These are phyloP conservation scores for Campodea augens DNA, from an alignment of 1,140 invertebrate genomes.

Conservation along the genomic window DNA sequence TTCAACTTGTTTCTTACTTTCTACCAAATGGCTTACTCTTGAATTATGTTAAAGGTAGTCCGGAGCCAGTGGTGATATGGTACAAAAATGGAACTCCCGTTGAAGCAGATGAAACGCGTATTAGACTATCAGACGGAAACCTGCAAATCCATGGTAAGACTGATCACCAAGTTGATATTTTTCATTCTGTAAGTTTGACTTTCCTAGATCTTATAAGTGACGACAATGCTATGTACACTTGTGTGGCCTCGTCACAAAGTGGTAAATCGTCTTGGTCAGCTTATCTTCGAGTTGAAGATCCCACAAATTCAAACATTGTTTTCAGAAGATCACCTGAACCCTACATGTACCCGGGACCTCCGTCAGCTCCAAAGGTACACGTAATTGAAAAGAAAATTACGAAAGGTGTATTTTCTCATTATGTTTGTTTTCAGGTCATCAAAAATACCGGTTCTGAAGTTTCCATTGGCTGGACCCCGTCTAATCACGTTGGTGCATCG, in stretches of 20 bases:
- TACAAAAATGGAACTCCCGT: conserved; percentile 58
- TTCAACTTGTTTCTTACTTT: no score
- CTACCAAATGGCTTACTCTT: no score
- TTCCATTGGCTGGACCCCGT: no score
- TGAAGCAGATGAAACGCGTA: conserved; percentile 34
- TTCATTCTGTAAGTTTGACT: no score
- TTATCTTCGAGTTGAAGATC: conserved; percentile 50
- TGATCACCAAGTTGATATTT: no score
- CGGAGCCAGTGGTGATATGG: conserved; percentile 62
- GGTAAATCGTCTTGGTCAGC: conserved; percentile 74
- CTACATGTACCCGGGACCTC: conserved; percentile 52
- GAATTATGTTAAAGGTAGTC: no score
- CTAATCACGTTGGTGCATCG: conserved; percentile 58
- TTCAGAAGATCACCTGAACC: conserved; percentile 59
- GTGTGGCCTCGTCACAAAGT: conserved; percentile 62
- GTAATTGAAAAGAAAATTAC: no score
- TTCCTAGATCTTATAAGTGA: no score
- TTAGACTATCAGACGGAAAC: conserved; percentile 49
- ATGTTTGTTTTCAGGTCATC: no score
- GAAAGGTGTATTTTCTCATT: no score
- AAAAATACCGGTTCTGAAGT: no score
- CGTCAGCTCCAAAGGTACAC: conserved; percentile 55
- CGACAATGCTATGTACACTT: conserved; percentile 61
- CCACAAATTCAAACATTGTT: conserved; percentile 65
- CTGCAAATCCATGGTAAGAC: conserved; percentile 43